Percentiles rank a stretch among this genome's conserved stretches.
phyloP scores from a whole-genome alignment of 2,113 vertebrate species.

The Oreochromis spilurus region DNA sequence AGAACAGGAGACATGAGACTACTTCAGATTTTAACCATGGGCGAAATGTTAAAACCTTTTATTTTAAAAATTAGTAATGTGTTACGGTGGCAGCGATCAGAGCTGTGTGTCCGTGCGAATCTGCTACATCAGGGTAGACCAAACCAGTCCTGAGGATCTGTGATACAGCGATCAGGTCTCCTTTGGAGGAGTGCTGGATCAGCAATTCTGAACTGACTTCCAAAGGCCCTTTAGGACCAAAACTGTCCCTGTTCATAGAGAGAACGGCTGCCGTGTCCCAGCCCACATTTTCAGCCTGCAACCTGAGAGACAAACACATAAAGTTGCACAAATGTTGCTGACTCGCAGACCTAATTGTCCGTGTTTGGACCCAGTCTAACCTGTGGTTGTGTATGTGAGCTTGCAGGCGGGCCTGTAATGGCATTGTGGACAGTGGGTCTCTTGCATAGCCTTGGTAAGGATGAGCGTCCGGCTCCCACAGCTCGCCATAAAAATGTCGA shows the following conservation, averaged over 20 bases:
- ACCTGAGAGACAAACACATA: slow-evolving; percentile 24
- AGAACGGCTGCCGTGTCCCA: slow-evolving; percentile 74
- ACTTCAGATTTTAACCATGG: not conserved
- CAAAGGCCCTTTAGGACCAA: slow-evolving; percentile 71
- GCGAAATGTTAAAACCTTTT: not conserved
- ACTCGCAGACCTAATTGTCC: not conserved
- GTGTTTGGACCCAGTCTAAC: not conserved
- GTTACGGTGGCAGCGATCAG: slow-evolving; percentile 81
- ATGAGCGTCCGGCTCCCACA: slow-evolving; percentile 27
- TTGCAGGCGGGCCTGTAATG: slow-evolving; percentile 63
- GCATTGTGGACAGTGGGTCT: slow-evolving; percentile 42
- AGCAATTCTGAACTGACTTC: slow-evolving; percentile 74
- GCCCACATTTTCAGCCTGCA: slow-evolving; percentile 20
- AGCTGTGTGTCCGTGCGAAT: slow-evolving; percentile 72
- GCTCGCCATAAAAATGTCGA: slow-evolving; percentile 55
- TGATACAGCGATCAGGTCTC: slow-evolving; percentile 60
- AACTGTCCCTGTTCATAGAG: slow-evolving; percentile 57
- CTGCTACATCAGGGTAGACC: slow-evolving; percentile 75
- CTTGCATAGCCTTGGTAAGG: slow-evolving; percentile 25
- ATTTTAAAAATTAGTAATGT: not conserved
- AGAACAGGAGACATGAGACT: not conserved
- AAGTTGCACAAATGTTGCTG: not conserved
- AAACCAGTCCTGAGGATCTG: slow-evolving; percentile 58
- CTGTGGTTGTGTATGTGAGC: slow-evolving; percentile 65
- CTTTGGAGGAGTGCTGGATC: slow-evolving; percentile 72